Percentiles rank a stretch among this genome's conserved stretches.
Conservation (phyloP, 2,888 invertebrate species). For the Mamestra brassicae region DNA sequence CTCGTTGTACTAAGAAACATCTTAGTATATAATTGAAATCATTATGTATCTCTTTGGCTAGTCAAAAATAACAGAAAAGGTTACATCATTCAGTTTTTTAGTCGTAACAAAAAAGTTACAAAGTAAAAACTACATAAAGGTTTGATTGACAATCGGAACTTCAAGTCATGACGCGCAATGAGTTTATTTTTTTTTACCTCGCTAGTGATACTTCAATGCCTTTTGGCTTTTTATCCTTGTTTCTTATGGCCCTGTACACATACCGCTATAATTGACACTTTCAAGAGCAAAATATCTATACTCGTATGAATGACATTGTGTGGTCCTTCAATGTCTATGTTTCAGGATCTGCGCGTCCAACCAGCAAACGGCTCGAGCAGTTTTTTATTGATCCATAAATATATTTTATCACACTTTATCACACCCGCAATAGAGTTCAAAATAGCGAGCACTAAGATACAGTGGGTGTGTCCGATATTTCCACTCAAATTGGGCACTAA, state of each 20-base stretch:
- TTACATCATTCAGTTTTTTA: conserved; percentile 30
- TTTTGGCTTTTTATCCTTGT: neutral
- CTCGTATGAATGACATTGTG: too few species aligned
- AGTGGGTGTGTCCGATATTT: neutral
- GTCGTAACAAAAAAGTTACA: conserved; percentile 1
- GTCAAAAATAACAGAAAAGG: conserved; percentile 7
- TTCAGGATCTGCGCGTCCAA: too few species aligned
- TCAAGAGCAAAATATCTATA: neutral
- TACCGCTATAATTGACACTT: neutral
- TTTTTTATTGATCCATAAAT: neutral
- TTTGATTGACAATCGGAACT: conserved; percentile 5
- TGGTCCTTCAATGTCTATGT: too few species aligned
- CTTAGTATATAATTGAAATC: conserved; percentile 12
- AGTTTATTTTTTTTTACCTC: neutral
- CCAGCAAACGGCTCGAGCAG: neutral
- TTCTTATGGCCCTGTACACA: neutral
- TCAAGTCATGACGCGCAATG: neutral
- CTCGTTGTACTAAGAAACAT: conserved; percentile 7
- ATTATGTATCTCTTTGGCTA: conserved; percentile 7
- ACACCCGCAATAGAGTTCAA: neutral
- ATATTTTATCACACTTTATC: neutral
- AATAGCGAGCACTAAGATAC: neutral
- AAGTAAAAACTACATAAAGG: conserved; percentile 28
- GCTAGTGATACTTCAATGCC: neutral
- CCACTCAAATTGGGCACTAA: neutral